A percentile compares a stretch with the other conserved stretches of the same genome.
Conservation (phyloP, 1,140 invertebrate species). For the Neuroterus valhalla region DNA sequence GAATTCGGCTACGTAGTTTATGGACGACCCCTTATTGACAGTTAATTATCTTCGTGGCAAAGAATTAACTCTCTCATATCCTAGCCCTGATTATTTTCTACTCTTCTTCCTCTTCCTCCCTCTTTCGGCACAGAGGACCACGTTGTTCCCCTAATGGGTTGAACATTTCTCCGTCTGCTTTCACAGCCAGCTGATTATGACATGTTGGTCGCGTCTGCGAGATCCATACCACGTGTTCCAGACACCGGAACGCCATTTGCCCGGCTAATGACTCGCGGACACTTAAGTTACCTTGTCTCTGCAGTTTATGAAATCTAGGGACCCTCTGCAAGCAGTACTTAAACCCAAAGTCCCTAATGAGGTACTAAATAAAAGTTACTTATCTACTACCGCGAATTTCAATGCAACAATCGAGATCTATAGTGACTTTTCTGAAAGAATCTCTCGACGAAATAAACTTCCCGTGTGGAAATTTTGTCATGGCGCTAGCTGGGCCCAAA, state of each 20-base stretch:
- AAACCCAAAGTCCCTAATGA: neutral
- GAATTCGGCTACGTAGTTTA: too few relatives aligned
- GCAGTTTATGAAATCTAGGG: neutral
- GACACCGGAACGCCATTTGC: constrained; percentile 72
- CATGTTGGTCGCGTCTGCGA: constrained; percentile 68
- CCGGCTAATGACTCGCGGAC: constrained; percentile 72
- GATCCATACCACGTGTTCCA: constrained; percentile 68
- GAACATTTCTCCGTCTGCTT: constrained; percentile 71
- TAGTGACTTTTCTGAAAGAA: too few relatives aligned
- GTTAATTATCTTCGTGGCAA: neutral
- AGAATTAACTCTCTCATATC: neutral
- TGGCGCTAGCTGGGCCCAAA: too few relatives aligned
- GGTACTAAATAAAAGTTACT: neutral
- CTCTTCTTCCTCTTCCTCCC: constrained; percentile 41
- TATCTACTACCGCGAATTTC: neutral
- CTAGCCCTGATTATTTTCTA: neutral
- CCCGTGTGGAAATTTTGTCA: too few relatives aligned
- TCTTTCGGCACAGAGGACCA: constrained; percentile 62
- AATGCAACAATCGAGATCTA: too few relatives aligned
- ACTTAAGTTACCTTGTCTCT: constrained; percentile 51
- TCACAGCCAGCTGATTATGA: constrained; percentile 74
- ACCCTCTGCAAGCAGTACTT: neutral
- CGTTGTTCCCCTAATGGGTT: constrained; percentile 72
- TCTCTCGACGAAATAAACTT: too few relatives aligned
- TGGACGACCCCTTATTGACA: too few relatives aligned